Conservation (phyloP, 2,797 vertebrate genomes). For the Parambassis ranga region DNA sequence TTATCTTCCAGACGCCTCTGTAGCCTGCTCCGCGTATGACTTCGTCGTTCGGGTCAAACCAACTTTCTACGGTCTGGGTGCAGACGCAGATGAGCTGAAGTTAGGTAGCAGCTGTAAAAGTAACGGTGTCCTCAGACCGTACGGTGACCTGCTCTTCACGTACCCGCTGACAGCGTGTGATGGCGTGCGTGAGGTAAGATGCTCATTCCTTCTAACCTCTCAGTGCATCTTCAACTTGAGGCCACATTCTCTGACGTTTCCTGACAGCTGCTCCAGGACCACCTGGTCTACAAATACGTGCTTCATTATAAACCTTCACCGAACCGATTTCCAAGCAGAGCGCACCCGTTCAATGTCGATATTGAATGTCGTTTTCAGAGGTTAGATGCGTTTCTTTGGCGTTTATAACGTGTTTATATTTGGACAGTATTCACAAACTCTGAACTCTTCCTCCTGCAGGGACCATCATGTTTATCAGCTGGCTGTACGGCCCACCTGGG, state of each 20-base stretch:
- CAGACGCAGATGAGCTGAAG: conserved; percentile 55
- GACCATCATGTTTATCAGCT: conserved; percentile 68
- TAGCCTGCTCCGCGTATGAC: conserved; percentile 63
- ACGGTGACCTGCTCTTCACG: conserved; percentile 72
- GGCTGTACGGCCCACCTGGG: conserved; percentile 72
- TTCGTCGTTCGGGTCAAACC: conserved; percentile 70
- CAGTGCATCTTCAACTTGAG: background rate
- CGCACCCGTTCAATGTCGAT: conserved; percentile 44
- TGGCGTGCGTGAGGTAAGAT: conserved; percentile 60
- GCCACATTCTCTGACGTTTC: background rate
- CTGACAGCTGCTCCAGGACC: conserved; percentile 47
- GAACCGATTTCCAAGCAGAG: conserved; percentile 14
- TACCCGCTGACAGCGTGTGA: conserved; percentile 71
- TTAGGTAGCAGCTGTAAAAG: conserved; percentile 71
- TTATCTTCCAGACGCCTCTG: conserved; percentile 62
- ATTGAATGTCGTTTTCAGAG: conserved; percentile 76
- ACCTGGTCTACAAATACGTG: conserved; percentile 69
- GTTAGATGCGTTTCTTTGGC: conserved; percentile 30
- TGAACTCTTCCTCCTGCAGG: conserved; percentile 34
- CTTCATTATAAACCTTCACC: conserved; percentile 67
- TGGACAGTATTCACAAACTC: background rate
- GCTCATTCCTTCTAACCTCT: background rate
- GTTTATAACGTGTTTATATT: background rate
- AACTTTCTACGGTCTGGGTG: conserved; percentile 70
- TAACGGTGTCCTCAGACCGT: conserved; percentile 60